phyloP scores from a whole-genome alignment of 2,113 vertebrate species.

The Centrocercus urophasianus region DNA sequence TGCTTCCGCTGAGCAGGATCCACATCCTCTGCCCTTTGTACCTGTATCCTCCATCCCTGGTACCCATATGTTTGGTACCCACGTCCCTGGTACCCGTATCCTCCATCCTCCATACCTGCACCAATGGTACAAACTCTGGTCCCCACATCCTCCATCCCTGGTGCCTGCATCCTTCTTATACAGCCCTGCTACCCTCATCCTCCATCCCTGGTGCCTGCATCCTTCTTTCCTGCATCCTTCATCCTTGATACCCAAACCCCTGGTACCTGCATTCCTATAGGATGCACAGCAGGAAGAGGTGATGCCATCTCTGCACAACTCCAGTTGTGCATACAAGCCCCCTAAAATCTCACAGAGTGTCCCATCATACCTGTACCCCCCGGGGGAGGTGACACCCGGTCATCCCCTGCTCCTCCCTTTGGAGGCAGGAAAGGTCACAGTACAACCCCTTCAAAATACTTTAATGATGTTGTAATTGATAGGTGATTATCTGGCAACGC shows the following conservation, averaged over 20 bases:
- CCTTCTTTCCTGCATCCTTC: too few relatives aligned
- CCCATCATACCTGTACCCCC: too few relatives aligned
- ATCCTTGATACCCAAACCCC: too few relatives aligned
- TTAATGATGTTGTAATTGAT: neutral
- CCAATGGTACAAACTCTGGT: too few relatives aligned
- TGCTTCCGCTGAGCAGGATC: neutral
- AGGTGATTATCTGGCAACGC: neutral
- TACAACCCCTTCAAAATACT: neutral
- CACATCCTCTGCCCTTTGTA: neutral
- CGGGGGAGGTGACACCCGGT: rapidly evolving
- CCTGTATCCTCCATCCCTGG: neutral
- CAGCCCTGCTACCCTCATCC: neutral
- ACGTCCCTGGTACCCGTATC: neutral
- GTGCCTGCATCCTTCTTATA: too few relatives aligned
- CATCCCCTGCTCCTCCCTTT: neutral
- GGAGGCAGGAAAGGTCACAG: neutral
- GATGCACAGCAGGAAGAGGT: too few relatives aligned
- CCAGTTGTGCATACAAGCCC: neutral
- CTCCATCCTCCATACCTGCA: neutral
- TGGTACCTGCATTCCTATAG: too few relatives aligned
- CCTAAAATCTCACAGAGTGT: neutral
- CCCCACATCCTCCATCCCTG: too few relatives aligned
- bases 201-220: too few relatives aligned
- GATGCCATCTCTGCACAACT: neutral
- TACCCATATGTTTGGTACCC: neutral